Conservation (phyloP, 2,797 vertebrate genomes). For the Microtus californicus region DNA sequence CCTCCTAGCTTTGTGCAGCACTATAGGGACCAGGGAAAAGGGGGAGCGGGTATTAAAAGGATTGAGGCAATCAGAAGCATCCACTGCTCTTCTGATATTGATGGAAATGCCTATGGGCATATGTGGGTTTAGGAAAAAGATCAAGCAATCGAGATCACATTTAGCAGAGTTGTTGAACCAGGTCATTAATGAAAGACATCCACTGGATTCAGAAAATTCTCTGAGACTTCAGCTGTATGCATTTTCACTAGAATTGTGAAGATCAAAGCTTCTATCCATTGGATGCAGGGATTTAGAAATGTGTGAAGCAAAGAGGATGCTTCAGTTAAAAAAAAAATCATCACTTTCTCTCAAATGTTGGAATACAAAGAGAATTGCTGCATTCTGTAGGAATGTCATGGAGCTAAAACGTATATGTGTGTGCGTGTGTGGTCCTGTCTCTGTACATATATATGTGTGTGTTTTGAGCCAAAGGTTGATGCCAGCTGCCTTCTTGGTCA, state of each 20-base stretch:
- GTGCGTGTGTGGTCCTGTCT: not conserved
- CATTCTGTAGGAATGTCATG: not conserved
- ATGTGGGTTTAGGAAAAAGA: not conserved
- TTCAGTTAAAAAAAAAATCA: not conserved
- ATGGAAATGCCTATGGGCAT: not conserved
- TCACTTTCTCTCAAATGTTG: not conserved
- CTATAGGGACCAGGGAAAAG: rapidly evolving
- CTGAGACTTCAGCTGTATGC: not conserved
- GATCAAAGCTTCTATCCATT: not conserved
- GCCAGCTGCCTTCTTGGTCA: not conserved
- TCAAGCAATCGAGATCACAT: not conserved
- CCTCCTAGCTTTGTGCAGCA: rapidly evolving
- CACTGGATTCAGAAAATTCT: not conserved
- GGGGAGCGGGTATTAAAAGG: not conserved
- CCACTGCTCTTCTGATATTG: not conserved
- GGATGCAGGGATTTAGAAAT: slow-evolving; percentile 1
- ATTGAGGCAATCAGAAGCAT: not conserved
- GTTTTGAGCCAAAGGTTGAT: not conserved
- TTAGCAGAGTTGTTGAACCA: not conserved
- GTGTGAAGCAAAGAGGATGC: not conserved
- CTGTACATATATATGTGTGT: not conserved
- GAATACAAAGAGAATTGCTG: not conserved
- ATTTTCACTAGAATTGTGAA: not conserved
- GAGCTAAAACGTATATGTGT: not conserved
- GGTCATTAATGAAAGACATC: not conserved